Evolutionary conservation across 2,797 vertebrate genomes (phyloP).

Genomic region (Scyliorhinus canicula): DNA sequence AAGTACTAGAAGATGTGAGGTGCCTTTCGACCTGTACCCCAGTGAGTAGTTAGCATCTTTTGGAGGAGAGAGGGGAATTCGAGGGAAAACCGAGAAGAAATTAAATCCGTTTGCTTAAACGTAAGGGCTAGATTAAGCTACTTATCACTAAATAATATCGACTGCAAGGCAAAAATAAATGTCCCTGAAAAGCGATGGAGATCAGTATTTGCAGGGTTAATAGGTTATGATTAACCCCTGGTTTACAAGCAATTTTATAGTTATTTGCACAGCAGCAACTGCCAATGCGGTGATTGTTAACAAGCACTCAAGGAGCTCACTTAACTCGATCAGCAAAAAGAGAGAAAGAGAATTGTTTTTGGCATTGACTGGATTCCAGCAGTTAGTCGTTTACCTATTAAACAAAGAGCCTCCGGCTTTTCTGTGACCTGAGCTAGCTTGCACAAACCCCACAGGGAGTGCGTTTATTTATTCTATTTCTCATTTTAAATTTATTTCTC

Average conservation of each 20-base stretch:
- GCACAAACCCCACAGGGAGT: neutral
- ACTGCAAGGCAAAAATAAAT: neutral
- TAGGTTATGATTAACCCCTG: neutral
- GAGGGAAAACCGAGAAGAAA: neutral
- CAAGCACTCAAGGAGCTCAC: neutral
- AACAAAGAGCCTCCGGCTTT: neutral
- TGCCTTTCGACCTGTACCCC: neutral
- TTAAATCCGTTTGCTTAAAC: neutral
- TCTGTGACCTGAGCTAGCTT: neutral
- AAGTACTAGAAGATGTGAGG: neutral
- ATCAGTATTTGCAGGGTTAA: slow-evolving; percentile 15
- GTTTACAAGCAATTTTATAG: slow-evolving; percentile 13
- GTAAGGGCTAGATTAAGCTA: neutral
- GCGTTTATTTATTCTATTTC: slow-evolving; percentile 26
- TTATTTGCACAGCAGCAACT: slow-evolving; percentile 18
- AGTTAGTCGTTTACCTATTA: neutral
- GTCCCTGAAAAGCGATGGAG: neutral
- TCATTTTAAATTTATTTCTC: slow-evolving; percentile 17
- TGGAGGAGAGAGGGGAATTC: neutral
- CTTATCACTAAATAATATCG: neutral
- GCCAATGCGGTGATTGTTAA: neutral
- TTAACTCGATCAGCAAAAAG: neutral
- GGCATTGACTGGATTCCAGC: neutral
- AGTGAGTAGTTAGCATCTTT: neutral
- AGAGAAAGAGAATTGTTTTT: neutral